Conservation (phyloP, 1,140 invertebrate species). For the Colletes latitarsis region DNA sequence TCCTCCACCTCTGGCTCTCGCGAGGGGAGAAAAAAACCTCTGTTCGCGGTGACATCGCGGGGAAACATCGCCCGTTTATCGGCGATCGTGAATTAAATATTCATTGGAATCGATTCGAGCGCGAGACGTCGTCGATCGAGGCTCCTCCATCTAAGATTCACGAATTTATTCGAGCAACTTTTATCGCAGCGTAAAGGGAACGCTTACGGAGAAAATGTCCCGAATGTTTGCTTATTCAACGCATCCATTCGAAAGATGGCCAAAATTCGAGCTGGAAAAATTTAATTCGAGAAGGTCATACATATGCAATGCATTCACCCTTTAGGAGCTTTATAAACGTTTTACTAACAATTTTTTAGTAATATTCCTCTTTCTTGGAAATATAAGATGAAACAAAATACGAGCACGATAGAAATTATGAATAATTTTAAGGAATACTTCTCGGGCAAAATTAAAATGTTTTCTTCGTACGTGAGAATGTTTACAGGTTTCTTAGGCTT, state of each 20-base stretch:
- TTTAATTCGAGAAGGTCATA: too few species aligned
- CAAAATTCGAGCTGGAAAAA: too few species aligned
- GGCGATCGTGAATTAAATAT: slow-evolving; percentile 20
- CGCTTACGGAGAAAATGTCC: background rate
- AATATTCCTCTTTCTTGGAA: background rate
- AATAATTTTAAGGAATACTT: too few species aligned
- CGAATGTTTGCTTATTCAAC: too few species aligned
- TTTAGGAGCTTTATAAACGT: background rate
- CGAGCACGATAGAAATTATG: background rate
- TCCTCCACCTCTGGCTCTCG: too few species aligned
- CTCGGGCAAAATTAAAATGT: too few species aligned
- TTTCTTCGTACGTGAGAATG: too few species aligned
- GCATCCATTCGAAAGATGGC: too few species aligned
- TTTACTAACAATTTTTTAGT: slow-evolving; percentile 14
- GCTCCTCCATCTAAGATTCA: slow-evolving; percentile 29
- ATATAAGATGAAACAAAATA: background rate
- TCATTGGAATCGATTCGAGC: slow-evolving; percentile 23
- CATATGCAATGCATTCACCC: too few species aligned
- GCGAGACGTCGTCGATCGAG: background rate
- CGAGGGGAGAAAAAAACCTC: background rate
- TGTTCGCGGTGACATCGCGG: background rate
- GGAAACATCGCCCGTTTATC: slow-evolving; percentile 11
- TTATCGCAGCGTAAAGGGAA: background rate
- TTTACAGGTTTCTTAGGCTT: too few species aligned
- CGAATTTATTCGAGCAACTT: slow-evolving; percentile 34